Base-by-base conservation (phyloP, 1,140 invertebrate species). In the Scaptomyza montana region DNA sequence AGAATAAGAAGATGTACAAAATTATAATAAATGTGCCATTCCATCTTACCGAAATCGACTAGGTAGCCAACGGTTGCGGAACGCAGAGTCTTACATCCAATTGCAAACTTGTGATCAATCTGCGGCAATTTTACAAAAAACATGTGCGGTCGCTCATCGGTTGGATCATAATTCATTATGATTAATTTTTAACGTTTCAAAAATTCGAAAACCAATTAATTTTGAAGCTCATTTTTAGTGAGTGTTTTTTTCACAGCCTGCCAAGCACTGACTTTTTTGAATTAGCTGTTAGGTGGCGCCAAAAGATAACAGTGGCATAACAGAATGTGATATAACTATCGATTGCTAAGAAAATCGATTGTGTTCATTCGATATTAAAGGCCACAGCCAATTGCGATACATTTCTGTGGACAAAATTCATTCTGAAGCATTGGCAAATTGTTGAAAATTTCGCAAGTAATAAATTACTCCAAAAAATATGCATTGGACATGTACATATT, bases 401-500 rank as follows among this genome's bases (percentile, higher is more conserved):
- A 16, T 63, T 46, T 28, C 12, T 28, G 33, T 41, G n/a, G n/a
- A 53, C 60, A 50, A 70, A 33, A 47, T 55, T 39, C 50, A 45
- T 9, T 47, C 39, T 66, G 39, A 43, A 67, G 13, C 45, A 56
- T 68, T 36, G 12, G 13, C 33, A 43, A 68, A 55, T 67, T 61
- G 5, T 16, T 13, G 8, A 43, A 68, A 45, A 50, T 55, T 10
- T 45, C 25, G 56, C 36, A 25, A 41, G 16, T 16, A 16, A 16
- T 16, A 50, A 28, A 30, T 9, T 30, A 36, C 28, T 28, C 16
- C 7, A 25, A 68, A 68, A 61, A 68, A 36, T 68, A 73, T 73
- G 70, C 33, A 33, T 49, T 12, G 28, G n/a, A 43, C n/a, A 7
- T 49, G 8, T 7, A 43, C 16, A 7, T 49, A 13, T 7, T 12